Percentiles rank a stretch among this genome's conserved stretches.
These are phyloP conservation scores for Oncorhynchus mykiss DNA, from an alignment of 2,113 vertebrate genomes.

Conservation along the genomic window DNA sequence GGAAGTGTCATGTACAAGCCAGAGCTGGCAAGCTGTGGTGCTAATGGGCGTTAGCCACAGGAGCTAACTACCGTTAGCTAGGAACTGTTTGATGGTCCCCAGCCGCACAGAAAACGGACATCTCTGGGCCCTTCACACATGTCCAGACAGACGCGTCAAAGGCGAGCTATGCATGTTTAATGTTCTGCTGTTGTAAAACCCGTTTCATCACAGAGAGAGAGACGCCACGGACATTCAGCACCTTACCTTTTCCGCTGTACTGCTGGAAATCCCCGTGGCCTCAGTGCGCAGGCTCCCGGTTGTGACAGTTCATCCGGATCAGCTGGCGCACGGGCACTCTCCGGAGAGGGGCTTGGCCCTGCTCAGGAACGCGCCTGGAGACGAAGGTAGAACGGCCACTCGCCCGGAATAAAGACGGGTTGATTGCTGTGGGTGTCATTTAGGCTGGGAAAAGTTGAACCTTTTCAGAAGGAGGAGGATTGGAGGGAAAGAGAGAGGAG, in stretches of 20 bases:
- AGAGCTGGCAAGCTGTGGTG: no score
- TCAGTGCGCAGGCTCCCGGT: conserved; percentile 62
- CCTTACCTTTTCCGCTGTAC: conserved; percentile 73
- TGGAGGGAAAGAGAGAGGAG: no score
- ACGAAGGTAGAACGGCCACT: no score
- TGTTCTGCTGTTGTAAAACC: no score
- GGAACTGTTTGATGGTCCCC: not conserved
- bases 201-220: conserved; percentile 16
- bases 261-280: conserved; percentile 70
- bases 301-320: no score
- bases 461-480: no score
- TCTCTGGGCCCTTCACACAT: conserved; percentile 37
- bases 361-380: not conserved
- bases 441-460: no score
- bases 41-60: not conserved
- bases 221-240: conserved; percentile 13
- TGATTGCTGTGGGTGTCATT: no score
- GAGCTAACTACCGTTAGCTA: not conserved
- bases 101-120: conserved; percentile 63
- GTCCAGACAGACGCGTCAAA: not conserved
- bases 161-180: not conserved
- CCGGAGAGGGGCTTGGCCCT: not conserved
- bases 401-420: no score
- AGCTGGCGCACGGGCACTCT: conserved; percentile 3
- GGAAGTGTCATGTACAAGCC: no score